Percentiles rank a stretch among this genome's conserved stretches.
phyloP scores from a whole-genome alignment of 2,888 invertebrate genomes.

The Digitonthophagus gazella region DNA sequence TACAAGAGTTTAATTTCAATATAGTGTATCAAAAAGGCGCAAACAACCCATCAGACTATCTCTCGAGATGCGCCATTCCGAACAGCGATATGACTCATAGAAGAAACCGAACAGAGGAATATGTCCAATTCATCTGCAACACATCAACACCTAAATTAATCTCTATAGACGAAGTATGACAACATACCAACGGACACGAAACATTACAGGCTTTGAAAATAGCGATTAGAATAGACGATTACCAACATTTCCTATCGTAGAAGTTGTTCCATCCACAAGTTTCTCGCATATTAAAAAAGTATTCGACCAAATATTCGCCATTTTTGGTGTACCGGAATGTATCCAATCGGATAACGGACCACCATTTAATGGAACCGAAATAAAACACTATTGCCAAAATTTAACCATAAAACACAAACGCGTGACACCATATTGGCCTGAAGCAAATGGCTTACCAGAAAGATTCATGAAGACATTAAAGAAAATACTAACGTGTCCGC shows the following conservation, averaged over 20 bases:
- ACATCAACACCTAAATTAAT: conserved; percentile 4
- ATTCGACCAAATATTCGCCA: conserved; percentile 10
- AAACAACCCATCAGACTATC: conserved; percentile 21
- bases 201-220: neutral
- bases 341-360: conserved; percentile 14
- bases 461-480: conserved; percentile 24
- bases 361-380: conserved; percentile 26
- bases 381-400: conserved; percentile 20
- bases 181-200: neutral
- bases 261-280: conserved; percentile 12
- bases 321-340: conserved; percentile 17
- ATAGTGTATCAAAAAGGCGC: conserved; percentile 18
- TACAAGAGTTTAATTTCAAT: conserved; percentile 16
- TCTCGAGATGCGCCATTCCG: neutral
- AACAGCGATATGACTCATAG: neutral
- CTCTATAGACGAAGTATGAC: too few species aligned
- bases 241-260: conserved; percentile 13
- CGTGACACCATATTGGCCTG: conserved; percentile 31
- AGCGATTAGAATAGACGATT: neutral
- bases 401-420: conserved; percentile 25
- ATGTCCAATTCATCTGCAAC: neutral
- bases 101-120: neutral
- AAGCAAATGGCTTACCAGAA: conserved; percentile 31
- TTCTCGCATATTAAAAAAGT: conserved; percentile 7
- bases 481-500: neutral